These are phyloP conservation scores for Belonocnema kinseyi DNA, from an alignment of 1,140 invertebrate genomes.

Conservation along the genomic window DNA sequence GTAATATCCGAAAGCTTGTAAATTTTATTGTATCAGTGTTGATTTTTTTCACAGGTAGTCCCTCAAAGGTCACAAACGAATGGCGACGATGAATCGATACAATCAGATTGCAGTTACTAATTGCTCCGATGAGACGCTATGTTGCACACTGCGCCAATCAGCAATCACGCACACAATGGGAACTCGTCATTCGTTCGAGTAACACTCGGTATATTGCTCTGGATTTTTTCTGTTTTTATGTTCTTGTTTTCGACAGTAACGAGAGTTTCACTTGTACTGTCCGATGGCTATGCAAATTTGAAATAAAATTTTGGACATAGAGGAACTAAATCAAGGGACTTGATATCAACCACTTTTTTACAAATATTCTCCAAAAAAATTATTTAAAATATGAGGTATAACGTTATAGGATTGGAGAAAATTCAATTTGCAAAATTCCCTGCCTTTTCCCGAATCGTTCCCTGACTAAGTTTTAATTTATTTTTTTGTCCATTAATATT, in stretches of 20 bases:
- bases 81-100: slow-evolving; percentile 24
- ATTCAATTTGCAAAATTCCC: no score
- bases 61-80: not conserved
- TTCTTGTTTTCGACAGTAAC: slow-evolving; percentile 13
- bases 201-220: not conserved
- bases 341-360: not conserved
- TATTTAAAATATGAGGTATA: not conserved
- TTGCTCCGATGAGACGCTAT: slow-evolving; percentile 30
- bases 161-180: slow-evolving; percentile 11
- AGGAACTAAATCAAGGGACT: not conserved
- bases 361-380: not conserved
- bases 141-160: slow-evolving; percentile 24
- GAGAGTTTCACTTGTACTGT: slow-evolving; percentile 11
- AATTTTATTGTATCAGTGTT: no score
- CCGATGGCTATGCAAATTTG: not conserved
- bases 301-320: not conserved
- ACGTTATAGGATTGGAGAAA: no score
- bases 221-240: not conserved
- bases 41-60: not conserved
- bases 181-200: slow-evolving; percentile 5
- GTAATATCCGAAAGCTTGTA: no score
- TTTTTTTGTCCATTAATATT: no score
- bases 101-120: slow-evolving; percentile 30
- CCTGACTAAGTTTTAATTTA: no score
- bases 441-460: no score